These are phyloP conservation scores for Corynorhinus townsendii DNA, from an alignment of 2,113 vertebrate species.

Conservation along the genomic window DNA sequence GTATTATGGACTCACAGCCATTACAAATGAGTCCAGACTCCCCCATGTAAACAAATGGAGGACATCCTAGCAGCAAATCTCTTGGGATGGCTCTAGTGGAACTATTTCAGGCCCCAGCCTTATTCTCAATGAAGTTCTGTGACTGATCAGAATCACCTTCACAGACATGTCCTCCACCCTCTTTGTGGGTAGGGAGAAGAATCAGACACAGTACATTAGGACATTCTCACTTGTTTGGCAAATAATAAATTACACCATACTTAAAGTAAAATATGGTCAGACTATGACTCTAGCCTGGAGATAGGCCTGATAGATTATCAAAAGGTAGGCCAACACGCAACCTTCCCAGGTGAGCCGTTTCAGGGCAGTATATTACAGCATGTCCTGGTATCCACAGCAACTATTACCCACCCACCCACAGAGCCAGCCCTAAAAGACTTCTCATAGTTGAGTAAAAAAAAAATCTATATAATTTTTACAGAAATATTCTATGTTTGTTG, in stretches of 20 bases:
- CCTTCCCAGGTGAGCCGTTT: background rate
- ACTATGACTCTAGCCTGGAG: background rate
- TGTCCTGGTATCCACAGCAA: background rate
- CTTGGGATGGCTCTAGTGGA: background rate
- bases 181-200: background rate
- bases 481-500: background rate
- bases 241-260: background rate
- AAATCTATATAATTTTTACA: conserved; percentile 13
- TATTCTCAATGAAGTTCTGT: background rate
- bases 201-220: background rate
- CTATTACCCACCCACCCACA: background rate
- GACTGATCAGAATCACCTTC: background rate
- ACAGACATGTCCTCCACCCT: background rate
- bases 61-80: background rate
- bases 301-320: background rate
- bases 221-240: conserved; percentile 8
- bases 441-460: background rate
- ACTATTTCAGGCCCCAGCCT: background rate
- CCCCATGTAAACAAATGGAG: background rate
- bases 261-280: background rate
- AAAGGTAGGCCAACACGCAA: background rate
- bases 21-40: background rate
- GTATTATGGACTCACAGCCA: background rate
- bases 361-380: background rate
- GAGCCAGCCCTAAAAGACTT: background rate